Evolutionary conservation across 2,113 vertebrate species (phyloP), one percentile per base, ranked within the genome.

Genomic region (Verasper variegatus): DNA sequence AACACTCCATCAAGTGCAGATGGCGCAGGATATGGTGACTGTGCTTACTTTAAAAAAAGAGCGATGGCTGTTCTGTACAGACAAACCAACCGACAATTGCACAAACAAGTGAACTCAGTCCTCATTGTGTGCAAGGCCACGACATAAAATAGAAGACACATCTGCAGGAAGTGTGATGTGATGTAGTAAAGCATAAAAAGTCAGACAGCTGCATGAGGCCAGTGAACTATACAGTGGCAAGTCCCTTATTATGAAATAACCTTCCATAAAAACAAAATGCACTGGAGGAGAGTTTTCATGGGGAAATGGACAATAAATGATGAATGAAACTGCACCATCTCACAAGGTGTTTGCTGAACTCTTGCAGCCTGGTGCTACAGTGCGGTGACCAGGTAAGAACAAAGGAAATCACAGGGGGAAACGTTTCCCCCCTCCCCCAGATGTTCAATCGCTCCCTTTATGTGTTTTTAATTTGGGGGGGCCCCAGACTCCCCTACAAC

Each of bases 1-100:
- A 92, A 78, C 86, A 63, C 55, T 87, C 81, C 31, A 89, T 90
- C 80, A 87, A 74, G 20, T 13, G 4, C 1, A 20, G 26, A 20
- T n/a, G 71, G 63, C 80, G 47, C 88, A 88, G 90, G 88, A 93
- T 87, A 71, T 71, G 81, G 23, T 37, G 77, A 78, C 47, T 77
- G 59, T 21, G 58, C 71, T 84, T 5, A 23, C 68, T 83, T 85
- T 60, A 86, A 87, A 78, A 88, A 61, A 64, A 45, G 35, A 17
- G 75, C 57, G 35, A 66, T 6, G 9, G 40, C 26, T 18, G 37
- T 3, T 55, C n/a, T 42, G 52, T n/a, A 1, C n/a, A 24, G 45
- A 67, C 11, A 59, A 70, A 52, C 18, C 15, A 14, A 3, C 64
- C 31, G 57, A 68, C 80, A 78, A 84, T 66, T 42, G n/a, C 49